Evolutionary conservation across 2,888 invertebrate species (phyloP), one percentile per base, ranked within the genome.

Genomic region (Campoplex capitator): DNA sequence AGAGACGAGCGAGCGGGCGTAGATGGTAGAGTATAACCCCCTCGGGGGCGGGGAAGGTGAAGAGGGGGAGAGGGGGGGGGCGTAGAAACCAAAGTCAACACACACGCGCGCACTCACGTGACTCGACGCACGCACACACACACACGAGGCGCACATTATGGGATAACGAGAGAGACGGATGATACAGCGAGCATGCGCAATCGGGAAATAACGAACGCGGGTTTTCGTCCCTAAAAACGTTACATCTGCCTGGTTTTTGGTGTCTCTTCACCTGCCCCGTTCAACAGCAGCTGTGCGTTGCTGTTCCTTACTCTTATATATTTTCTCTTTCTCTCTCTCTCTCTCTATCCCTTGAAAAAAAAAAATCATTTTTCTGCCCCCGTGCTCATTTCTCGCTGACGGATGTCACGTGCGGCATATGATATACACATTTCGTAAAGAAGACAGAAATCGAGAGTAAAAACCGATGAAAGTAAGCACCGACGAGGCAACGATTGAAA

Each of bases 221-320:
- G 48, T 80, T 78, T 73, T 87, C 76, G 80, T 84, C 86, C 88
- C 89, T 89, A 89, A 88, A 89, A 92, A 90, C 90, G 91, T 89
- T 90, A 91, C 93, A 93, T 93, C 93, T 93, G 93, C 91, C 86
- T 70, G 81, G 81, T 77, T 85, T 88, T 80, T 48, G 51, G 68
- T 54, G 70, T 87, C 85, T 91, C 90, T 93, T 91, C 93, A 93
- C 93, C 93, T 93, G 93, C 93, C 90, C 84, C 74, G 85, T 87
- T 65, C 73, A 88, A 87, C 87, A 89, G 91, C 93, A 93, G 93
- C 91, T 93, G 93, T 90, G 88, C 23, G 82, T 80, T 58, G 16
- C 56, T 70, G 32, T n/a, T 45, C n/a, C 35, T 32, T 56, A 88
- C 84, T 89, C 91, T 86, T 83, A 70, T 88, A 23, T 77, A 79